A percentile compares a stretch with the other conserved stretches of the same genome.
These are phyloP conservation scores for Scarus forsteni DNA, from an alignment of 2,797 vertebrate genomes.

Conservation along the genomic window DNA sequence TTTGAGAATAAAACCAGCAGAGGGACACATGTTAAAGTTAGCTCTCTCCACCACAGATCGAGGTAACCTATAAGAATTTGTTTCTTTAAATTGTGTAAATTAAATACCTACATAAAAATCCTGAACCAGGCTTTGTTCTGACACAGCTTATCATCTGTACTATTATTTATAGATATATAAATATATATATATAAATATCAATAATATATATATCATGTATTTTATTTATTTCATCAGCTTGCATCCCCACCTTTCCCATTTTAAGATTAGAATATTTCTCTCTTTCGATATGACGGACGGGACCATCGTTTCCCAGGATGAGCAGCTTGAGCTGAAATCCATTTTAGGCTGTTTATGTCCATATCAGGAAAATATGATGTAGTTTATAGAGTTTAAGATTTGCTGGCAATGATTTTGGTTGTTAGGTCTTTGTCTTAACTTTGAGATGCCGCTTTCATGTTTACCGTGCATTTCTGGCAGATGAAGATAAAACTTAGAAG, in stretches of 20 bases:
- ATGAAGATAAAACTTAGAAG: slow-evolving; percentile 48
- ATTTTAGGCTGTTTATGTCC: slow-evolving; percentile 80
- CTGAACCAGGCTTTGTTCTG: slow-evolving; percentile 31
- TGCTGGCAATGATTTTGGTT: slow-evolving; percentile 72
- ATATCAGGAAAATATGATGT: slow-evolving; percentile 74
- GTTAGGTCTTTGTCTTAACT: slow-evolving; percentile 75
- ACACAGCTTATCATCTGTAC: slow-evolving; percentile 62
- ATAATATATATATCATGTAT: slow-evolving; percentile 77
- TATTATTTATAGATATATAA: slow-evolving; percentile 80
- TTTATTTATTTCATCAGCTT: slow-evolving; percentile 79
- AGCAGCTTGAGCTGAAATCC: slow-evolving; percentile 69
- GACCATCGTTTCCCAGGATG: slow-evolving; percentile 68
- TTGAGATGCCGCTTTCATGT: slow-evolving; percentile 75
- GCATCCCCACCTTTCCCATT: slow-evolving; percentile 26
- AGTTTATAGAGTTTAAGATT: slow-evolving; percentile 67
- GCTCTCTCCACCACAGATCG: slow-evolving; percentile 19
- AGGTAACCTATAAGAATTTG: slow-evolving; percentile 13
- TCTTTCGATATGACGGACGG: slow-evolving; percentile 46
- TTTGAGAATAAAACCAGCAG: slow-evolving; percentile 8
- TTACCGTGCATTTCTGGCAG: slow-evolving; percentile 77
- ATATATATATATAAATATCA: slow-evolving; percentile 73
- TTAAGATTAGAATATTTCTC: slow-evolving; percentile 44
- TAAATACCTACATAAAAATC: too few relatives aligned
- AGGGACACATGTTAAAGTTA: slow-evolving; percentile 10
- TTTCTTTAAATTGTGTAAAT: background rate